Conservation (phyloP, 2,113 vertebrate species). For the Eonycteris spelaea region DNA sequence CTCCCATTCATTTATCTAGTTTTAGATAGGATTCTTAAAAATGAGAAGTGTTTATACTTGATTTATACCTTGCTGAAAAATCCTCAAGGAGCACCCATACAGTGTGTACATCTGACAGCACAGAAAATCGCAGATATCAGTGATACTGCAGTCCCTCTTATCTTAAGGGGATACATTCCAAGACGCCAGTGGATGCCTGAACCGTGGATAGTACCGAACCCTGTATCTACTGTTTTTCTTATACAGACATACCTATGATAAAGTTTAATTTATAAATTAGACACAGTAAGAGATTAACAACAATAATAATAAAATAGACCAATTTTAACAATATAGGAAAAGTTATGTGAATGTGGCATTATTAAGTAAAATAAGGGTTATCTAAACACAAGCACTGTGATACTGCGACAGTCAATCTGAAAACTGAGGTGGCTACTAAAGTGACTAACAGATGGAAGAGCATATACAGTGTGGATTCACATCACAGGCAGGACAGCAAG, state of each 20-base stretch:
- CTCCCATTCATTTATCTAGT: slow-evolving; percentile 25
- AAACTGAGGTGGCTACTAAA: background rate
- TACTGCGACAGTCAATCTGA: background rate
- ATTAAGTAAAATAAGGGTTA: background rate
- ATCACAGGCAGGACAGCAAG: background rate
- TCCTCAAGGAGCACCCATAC: background rate
- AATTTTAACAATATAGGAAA: background rate
- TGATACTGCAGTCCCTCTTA: background rate
- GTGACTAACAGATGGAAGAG: background rate
- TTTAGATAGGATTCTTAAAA: background rate
- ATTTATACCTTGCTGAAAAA: background rate
- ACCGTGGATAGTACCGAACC: background rate
- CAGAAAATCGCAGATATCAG: background rate
- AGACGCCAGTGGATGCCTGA: background rate
- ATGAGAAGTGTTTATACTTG: background rate
- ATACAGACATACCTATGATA: background rate
- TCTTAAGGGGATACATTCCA: background rate
- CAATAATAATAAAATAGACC: background rate
- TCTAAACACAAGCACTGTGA: background rate
- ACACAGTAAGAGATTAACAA: background rate
- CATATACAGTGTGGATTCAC: background rate
- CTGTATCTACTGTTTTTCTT: background rate
- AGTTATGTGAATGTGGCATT: background rate
- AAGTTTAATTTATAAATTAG: background rate
- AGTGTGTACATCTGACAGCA: background rate